A percentile compares a stretch with the other conserved stretches of the same genome.
These are phyloP conservation scores for Epiblema foenella DNA, from an alignment of 2,888 invertebrate genomes.

Conservation along the genomic window DNA sequence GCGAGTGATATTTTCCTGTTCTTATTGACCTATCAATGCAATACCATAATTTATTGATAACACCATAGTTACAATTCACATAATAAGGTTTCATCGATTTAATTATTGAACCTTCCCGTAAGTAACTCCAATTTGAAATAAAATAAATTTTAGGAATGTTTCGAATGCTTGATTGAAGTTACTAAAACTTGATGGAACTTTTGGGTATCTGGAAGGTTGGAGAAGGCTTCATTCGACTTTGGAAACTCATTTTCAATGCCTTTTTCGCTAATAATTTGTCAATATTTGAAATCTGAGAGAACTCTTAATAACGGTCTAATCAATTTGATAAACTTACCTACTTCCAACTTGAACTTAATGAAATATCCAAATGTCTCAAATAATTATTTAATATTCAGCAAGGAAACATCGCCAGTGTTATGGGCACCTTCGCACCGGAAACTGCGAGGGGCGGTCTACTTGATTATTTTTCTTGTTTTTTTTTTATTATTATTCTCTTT, in stretches of 20 bases:
- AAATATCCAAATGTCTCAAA: neutral
- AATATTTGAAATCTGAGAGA: constrained; percentile 6
- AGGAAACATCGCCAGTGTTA: too few species aligned
- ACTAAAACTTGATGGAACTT: constrained; percentile 21
- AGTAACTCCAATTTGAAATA: constrained; percentile 16
- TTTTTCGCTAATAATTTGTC: constrained; percentile 11
- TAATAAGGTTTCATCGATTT: neutral
- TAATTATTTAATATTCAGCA: too few species aligned
- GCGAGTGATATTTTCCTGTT: neutral
- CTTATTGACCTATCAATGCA: constrained; percentile 9
- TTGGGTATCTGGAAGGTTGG: constrained; percentile 24
- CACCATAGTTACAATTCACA: too few species aligned
- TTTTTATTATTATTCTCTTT: too few species aligned
- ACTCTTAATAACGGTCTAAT: neutral
- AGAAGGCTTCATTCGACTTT: constrained; percentile 26
- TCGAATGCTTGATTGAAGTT: constrained; percentile 13
- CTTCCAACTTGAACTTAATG: too few species aligned
- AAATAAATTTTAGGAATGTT: constrained; percentile 19
- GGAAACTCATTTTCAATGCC: constrained; percentile 28
- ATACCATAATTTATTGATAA: too few species aligned
- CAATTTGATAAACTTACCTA: too few species aligned
- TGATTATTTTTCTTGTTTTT: too few species aligned
- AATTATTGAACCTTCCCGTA: constrained; percentile 5
- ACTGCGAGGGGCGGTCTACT: too few species aligned
- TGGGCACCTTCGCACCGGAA: too few species aligned